These are phyloP conservation scores for Dinothrombium tinctorium DNA, from an alignment of 1,140 invertebrate genomes.

Conservation along the genomic window DNA sequence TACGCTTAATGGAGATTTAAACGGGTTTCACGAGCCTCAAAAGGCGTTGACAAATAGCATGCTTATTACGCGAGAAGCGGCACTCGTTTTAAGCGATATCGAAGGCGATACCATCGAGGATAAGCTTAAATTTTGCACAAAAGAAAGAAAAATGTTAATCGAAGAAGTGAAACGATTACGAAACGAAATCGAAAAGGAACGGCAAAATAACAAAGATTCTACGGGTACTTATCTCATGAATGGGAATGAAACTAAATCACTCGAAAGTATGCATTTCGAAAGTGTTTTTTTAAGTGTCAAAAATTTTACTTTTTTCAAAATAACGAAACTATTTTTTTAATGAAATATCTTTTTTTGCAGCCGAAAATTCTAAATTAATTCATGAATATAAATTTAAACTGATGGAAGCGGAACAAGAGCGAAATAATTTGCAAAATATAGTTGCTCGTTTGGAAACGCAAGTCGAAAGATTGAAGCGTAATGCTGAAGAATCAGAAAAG, in stretches of 20 bases:
- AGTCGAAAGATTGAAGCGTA: conserved; percentile 71
- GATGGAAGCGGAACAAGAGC: conserved; percentile 89
- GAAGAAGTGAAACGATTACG: conserved; percentile 7
- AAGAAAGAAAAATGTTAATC: conserved; percentile 1
- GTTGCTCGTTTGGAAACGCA: conserved; percentile 77
- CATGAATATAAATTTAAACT: conserved; percentile 75
- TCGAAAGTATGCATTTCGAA: not conserved
- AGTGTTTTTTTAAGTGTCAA: not conserved
- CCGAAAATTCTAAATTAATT: conserved; percentile 54
- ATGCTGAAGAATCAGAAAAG: conserved; percentile 78
- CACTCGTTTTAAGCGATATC: conserved; percentile 4
- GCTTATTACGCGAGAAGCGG: conserved; percentile 3
- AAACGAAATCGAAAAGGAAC: conserved; percentile 15
- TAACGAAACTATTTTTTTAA: not conserved
- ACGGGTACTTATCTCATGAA: conserved; percentile 7
- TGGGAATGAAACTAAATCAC: not conserved
- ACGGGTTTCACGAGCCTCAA: conserved; percentile 28
- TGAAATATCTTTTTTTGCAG: conserved; percentile 3
- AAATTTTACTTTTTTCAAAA: not conserved
- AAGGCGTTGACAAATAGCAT: not conserved
- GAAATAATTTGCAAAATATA: conserved; percentile 41
- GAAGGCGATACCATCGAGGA: conserved; percentile 4
- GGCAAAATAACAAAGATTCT: conserved; percentile 10
- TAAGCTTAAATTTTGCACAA: conserved; percentile 3
- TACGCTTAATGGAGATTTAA: not conserved